Percentiles rank a stretch among this genome's conserved stretches.
phyloP scores from a whole-genome alignment of 2,113 vertebrate species.

The Oncorhynchus gorbuscha region DNA sequence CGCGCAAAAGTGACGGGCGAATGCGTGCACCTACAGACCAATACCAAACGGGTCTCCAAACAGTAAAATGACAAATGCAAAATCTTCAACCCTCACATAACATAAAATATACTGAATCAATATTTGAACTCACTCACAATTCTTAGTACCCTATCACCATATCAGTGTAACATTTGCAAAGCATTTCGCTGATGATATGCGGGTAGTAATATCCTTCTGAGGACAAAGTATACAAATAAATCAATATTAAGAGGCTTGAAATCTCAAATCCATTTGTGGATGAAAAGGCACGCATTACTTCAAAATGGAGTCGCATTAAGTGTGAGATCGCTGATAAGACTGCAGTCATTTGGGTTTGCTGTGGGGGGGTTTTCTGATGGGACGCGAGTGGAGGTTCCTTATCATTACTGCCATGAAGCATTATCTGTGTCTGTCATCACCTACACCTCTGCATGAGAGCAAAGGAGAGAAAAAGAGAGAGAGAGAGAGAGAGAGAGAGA shows the following conservation, averaged over 20 bases:
- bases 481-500: conserved; percentile 51
- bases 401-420: conserved; percentile 63
- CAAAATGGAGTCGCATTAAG: conserved; percentile 65
- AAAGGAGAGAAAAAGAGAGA: conserved; percentile 43
- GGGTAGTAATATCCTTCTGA: conserved; percentile 54
- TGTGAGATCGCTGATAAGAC: conserved; percentile 68
- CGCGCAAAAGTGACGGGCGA: neutral
- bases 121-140: too few relatives aligned
- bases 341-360: conserved; percentile 61
- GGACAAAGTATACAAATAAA: conserved; percentile 62
- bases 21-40: neutral
- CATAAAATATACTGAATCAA: neutral
- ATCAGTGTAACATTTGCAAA: neutral
- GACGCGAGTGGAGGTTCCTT: conserved; percentile 59
- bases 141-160: neutral
- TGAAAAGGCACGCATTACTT: conserved; percentile 52
- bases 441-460: conserved; percentile 51
- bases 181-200: neutral
- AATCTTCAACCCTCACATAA: neutral
- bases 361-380: conserved; percentile 28
- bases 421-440: conserved; percentile 66
- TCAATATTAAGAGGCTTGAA: conserved; percentile 56
- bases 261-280: conserved; percentile 61
- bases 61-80: neutral
- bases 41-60: neutral